phyloP scores from a whole-genome alignment of 2,888 invertebrate genomes.

The Eilema depressum region DNA sequence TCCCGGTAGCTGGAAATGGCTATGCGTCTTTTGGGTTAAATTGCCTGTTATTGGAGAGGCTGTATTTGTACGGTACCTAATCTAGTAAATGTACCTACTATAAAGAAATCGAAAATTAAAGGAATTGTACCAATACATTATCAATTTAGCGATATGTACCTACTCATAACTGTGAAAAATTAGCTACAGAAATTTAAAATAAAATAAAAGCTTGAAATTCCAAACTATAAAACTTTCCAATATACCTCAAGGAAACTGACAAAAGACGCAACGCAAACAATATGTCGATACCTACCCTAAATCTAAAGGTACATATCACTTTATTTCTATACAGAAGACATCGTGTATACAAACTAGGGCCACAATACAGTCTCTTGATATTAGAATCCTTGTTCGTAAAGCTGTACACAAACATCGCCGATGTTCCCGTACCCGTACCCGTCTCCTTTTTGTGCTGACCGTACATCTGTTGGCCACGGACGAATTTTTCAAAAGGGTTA shows the following conservation, averaged over 20 bases:
- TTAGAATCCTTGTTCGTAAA: slow-evolving; percentile 39
- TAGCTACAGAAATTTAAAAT: too few relatives aligned
- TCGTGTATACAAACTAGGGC: slow-evolving; percentile 16
- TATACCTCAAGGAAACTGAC: background rate
- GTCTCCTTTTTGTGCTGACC: slow-evolving; percentile 60
- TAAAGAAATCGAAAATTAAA: too few relatives aligned
- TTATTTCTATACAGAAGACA: background rate
- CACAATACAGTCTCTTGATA: slow-evolving; percentile 44
- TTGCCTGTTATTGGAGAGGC: too few relatives aligned
- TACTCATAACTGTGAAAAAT: background rate
- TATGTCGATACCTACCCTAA: background rate
- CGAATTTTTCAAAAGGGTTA: slow-evolving; percentile 36
- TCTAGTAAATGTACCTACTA: too few relatives aligned
- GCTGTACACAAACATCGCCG: slow-evolving; percentile 56
- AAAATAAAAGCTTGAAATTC: too few relatives aligned
- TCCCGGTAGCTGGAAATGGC: too few relatives aligned
- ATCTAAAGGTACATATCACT: slow-evolving; percentile 14
- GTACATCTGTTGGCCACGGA: slow-evolving; percentile 37
- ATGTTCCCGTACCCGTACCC: slow-evolving; percentile 53
- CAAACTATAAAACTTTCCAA: background rate
- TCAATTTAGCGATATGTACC: background rate
- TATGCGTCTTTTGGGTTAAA: too few relatives aligned
- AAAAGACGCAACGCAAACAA: background rate
- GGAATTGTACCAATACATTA: too few relatives aligned
- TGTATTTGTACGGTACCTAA: too few relatives aligned